Evolutionary conservation across 2,888 invertebrate genomes (phyloP).

Genomic region (Eurytoma adleriae): DNA sequence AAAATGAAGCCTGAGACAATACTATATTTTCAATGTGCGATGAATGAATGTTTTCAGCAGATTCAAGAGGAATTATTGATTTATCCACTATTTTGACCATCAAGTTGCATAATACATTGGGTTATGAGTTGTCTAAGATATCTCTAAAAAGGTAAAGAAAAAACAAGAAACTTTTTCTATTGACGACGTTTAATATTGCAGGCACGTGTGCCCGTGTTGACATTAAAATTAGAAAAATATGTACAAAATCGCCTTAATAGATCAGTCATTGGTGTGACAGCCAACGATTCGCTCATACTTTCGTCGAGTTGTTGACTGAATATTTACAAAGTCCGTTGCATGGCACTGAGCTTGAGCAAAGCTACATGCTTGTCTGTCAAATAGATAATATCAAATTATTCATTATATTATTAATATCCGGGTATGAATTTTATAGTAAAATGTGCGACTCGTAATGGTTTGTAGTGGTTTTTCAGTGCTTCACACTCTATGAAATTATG

Average conservation of each 20-base stretch:
- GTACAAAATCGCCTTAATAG: conserved; percentile 35
- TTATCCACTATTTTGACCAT: no score
- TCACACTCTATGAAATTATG: background rate
- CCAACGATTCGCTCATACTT: conserved; percentile 15
- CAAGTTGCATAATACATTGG: no score
- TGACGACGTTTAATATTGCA: conserved; percentile 46
- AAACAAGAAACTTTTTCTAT: background rate
- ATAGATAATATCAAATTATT: background rate
- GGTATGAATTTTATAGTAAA: background rate
- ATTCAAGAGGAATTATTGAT: no score
- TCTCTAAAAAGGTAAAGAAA: no score
- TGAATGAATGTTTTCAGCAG: no score
- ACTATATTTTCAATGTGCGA: no score
- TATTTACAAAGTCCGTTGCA: conserved; percentile 38
- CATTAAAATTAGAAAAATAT: conserved; percentile 51
- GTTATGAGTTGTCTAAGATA: no score
- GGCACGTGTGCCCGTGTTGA: conserved; percentile 1
- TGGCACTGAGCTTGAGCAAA: conserved; percentile 22
- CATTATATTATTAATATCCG: background rate
- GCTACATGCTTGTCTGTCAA: conserved; percentile 1
- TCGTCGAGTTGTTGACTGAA: background rate
- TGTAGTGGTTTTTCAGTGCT: no score
- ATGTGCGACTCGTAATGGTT: conserved; percentile 4
- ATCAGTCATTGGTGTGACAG: conserved; percentile 51
- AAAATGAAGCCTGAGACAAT: no score